A percentile compares a stretch with the other conserved stretches of the same genome.
Conservation (phyloP, 1,140 invertebrate species). For the Ceratina australensis region DNA sequence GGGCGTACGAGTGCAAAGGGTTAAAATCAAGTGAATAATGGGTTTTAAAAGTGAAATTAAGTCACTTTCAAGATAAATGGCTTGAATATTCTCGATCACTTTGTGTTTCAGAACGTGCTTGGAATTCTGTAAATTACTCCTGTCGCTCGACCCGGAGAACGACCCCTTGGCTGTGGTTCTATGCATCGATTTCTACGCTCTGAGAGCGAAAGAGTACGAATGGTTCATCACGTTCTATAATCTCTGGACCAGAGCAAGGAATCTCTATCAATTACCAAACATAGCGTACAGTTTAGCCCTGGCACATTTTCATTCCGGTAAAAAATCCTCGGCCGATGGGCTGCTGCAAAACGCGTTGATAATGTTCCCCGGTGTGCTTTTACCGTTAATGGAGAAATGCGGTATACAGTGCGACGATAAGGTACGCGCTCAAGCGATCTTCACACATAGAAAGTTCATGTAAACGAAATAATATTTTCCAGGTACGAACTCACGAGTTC, state of each 20-base stretch:
- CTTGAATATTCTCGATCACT: no score
- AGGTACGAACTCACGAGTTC: slow-evolving; percentile 70
- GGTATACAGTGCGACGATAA: slow-evolving; percentile 85
- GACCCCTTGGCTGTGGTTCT: slow-evolving; percentile 92
- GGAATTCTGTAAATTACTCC: slow-evolving; percentile 88
- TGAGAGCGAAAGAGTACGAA: slow-evolving; percentile 89
- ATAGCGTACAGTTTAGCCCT: slow-evolving; percentile 92
- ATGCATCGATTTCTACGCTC: slow-evolving; percentile 92
- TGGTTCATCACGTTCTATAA: slow-evolving; percentile 89
- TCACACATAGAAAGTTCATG: background rate
- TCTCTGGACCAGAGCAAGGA: slow-evolving; percentile 84
- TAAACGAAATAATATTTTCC: slow-evolving; percentile 25
- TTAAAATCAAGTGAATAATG: no score
- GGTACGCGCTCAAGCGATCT: slow-evolving; percentile 71
- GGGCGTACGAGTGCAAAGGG: no score
- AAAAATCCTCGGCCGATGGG: slow-evolving; percentile 81
- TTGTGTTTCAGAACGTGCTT: slow-evolving; percentile 84
- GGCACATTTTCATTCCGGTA: slow-evolving; percentile 84
- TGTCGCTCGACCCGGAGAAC: slow-evolving; percentile 89
- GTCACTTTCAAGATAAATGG: no score
- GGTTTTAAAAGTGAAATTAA: no score
- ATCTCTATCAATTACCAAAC: slow-evolving; percentile 91
- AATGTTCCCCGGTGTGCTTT: slow-evolving; percentile 90
- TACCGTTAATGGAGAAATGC: slow-evolving; percentile 88
- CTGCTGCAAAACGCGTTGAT: slow-evolving; percentile 88